phyloP scores from a whole-genome alignment of 2,113 vertebrate genomes.

The Theropithecus gelada region DNA sequence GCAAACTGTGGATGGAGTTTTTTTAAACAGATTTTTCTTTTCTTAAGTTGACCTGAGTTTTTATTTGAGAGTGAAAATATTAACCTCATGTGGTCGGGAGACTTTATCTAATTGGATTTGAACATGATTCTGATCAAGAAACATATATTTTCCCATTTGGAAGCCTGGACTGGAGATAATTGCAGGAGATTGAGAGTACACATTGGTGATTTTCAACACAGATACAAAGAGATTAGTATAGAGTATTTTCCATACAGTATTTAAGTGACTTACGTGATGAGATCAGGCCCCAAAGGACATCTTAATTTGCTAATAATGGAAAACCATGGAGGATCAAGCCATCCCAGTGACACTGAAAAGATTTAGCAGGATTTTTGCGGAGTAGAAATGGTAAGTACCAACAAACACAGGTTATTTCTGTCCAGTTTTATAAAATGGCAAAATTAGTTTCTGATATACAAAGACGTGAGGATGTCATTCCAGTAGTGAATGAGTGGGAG shows the following conservation, averaged over 20 bases:
- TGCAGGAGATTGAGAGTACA: constrained; percentile 68
- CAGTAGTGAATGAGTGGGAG: not conserved
- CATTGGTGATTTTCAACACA: constrained; percentile 54
- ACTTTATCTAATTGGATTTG: constrained; percentile 83
- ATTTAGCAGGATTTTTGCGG: constrained; percentile 72
- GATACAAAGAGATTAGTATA: constrained; percentile 76
- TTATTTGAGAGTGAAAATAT: constrained; percentile 65
- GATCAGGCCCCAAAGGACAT: constrained; percentile 75
- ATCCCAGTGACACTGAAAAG: constrained; percentile 74
- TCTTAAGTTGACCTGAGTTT: not conserved
- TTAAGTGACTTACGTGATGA: constrained; percentile 77
- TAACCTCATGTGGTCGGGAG: constrained; percentile 65
- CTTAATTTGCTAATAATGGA: constrained; percentile 85
- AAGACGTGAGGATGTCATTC: constrained; percentile 2
- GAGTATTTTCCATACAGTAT: constrained; percentile 75
- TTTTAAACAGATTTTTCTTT: not conserved
- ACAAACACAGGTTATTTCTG: constrained; percentile 79
- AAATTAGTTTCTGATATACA: constrained; percentile 78
- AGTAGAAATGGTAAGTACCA: constrained; percentile 75
- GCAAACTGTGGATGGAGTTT: not conserved
- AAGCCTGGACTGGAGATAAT: constrained; percentile 67
- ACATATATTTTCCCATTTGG: constrained; percentile 67
- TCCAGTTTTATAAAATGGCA: constrained; percentile 70
- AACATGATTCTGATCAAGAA: constrained; percentile 79
- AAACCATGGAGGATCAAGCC: constrained; percentile 60